A percentile compares a stretch with the other conserved stretches of the same genome.
These are phyloP conservation scores for Pseudotriccus pelzelni DNA, from an alignment of 2,797 vertebrate species.

Conservation along the genomic window DNA sequence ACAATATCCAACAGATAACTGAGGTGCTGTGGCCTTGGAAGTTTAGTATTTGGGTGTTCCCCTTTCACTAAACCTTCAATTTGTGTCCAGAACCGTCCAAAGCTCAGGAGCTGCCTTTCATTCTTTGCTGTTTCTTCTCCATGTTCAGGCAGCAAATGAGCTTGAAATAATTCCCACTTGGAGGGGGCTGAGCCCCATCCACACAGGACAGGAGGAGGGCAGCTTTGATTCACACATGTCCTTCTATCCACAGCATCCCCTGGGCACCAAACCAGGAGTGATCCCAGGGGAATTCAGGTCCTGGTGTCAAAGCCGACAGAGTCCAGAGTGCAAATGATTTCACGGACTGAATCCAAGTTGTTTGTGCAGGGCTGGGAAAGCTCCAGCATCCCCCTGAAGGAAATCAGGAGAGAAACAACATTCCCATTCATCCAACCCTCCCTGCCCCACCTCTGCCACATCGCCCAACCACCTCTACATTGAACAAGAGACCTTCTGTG, in stretches of 20 bases:
- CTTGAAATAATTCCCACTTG: neutral
- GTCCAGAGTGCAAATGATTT: neutral
- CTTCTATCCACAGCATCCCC: neutral
- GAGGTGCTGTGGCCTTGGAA: no score
- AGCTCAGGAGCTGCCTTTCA: neutral
- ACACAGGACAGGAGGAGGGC: neutral
- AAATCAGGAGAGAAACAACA: neutral
- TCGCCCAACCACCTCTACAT: neutral
- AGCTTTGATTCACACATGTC: accelerated
- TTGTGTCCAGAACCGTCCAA: neutral
- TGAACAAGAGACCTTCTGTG: constrained; percentile 44
- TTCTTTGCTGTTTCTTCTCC: neutral
- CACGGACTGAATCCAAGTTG: neutral
- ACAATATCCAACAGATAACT: neutral
- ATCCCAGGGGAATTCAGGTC: neutral
- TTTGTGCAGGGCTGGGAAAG: neutral
- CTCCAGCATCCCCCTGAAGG: neutral
- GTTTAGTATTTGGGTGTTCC: neutral
- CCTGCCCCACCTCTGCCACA: neutral
- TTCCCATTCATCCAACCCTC: constrained; percentile 15
- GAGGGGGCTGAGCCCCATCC: neutral
- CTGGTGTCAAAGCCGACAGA: neutral
- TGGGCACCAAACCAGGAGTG: neutral
- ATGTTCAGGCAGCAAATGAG: neutral
- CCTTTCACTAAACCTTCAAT: neutral